These are phyloP conservation scores for Meandrina meandrites DNA, from an alignment of 92 coral and sea anemone genomes.

Conservation along the genomic window DNA sequence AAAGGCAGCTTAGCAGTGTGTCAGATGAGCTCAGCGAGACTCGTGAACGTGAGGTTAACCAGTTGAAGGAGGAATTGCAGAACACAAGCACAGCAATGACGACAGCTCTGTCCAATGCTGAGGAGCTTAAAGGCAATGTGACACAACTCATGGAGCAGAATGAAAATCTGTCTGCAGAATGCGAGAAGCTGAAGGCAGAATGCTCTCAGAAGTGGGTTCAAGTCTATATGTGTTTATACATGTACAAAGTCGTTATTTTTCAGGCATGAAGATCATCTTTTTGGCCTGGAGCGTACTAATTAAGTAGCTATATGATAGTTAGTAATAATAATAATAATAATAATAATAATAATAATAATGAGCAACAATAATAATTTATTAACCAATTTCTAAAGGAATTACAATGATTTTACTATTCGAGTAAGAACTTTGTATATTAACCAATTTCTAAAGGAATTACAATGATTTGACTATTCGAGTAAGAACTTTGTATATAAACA, in stretches of 20 bases:
- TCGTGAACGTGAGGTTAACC: constrained; percentile 11
- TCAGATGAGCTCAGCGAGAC: constrained; percentile 45
- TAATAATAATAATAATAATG: too few relatives aligned
- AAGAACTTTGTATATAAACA: too few relatives aligned
- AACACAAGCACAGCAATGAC: constrained; percentile 5
- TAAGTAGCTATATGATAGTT: too few relatives aligned
- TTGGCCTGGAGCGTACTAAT: too few relatives aligned
- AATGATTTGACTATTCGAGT: too few relatives aligned
- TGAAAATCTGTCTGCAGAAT: constrained; percentile 18
- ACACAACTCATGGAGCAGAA: constrained; percentile 51
- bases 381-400: too few relatives aligned
- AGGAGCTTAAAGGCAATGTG: constrained; percentile 41
- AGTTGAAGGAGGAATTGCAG: constrained; percentile 28
- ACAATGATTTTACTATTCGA: too few relatives aligned
- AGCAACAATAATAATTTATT: too few relatives aligned
- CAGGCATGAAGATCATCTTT: too few relatives aligned
- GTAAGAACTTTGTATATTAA: too few relatives aligned
- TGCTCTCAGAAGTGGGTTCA: neutral
- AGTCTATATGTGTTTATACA: neutral
- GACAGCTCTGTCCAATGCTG: constrained; percentile 40
- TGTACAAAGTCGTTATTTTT: neutral
- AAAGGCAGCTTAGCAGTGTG: constrained; percentile 22
- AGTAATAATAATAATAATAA: too few relatives aligned
- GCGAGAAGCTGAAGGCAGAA: constrained; percentile 22
- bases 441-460: too few relatives aligned